These are phyloP conservation scores for Stomatorhinus ivindoensis DNA, from an alignment of 2,113 vertebrate genomes.

Conservation along the genomic window DNA sequence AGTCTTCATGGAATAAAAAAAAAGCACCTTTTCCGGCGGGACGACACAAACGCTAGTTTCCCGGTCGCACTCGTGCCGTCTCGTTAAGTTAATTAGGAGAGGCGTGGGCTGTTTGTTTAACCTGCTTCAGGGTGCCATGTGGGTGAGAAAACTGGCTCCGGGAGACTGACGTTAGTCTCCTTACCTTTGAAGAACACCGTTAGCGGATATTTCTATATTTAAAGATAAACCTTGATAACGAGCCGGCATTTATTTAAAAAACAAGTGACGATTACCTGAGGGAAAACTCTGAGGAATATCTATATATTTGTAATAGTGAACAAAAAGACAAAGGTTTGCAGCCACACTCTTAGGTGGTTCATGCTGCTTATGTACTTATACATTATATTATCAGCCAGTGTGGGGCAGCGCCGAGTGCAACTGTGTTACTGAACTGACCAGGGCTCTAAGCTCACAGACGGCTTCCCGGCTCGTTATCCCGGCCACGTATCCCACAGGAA, in stretches of 20 bases:
- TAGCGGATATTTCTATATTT: background rate
- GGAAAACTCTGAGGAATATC: background rate
- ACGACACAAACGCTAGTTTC: conserved; percentile 54
- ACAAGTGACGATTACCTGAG: background rate
- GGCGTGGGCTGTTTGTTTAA: conserved; percentile 63
- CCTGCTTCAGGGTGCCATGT: background rate
- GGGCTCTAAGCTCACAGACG: background rate
- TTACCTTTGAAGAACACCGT: background rate
- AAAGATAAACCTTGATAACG: background rate
- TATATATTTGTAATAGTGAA: background rate
- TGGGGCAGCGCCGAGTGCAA: conserved; percentile 11
- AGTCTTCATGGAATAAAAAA: conserved; percentile 76
- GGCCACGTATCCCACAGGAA: background rate
- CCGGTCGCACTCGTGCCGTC: conserved; percentile 71
- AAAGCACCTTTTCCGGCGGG: conserved; percentile 48
- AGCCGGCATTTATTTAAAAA: background rate
- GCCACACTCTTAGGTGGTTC: background rate
- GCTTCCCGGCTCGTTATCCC: background rate
- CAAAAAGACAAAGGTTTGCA: background rate
- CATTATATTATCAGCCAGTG: background rate
- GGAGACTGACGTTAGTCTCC: background rate
- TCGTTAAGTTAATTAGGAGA: conserved; percentile 62
- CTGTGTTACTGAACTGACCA: background rate
- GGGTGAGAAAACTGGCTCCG: background rate
- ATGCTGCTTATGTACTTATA: background rate